These are phyloP conservation scores for Hylaeus volcanicus DNA, from an alignment of 1,140 invertebrate species.

Conservation along the genomic window DNA sequence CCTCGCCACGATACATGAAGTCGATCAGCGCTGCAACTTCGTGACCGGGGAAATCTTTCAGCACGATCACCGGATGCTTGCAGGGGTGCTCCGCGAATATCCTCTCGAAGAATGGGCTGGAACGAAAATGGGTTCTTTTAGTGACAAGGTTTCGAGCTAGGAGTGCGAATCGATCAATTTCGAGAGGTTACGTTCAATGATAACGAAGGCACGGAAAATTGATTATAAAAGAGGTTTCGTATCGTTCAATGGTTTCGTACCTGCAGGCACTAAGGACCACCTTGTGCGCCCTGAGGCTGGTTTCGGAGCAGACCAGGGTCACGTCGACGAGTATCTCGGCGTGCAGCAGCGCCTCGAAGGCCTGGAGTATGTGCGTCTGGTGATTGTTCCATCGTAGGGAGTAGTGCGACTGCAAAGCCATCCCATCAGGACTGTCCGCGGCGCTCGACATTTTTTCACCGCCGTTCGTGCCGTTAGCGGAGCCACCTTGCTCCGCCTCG, in stretches of 20 bases:
- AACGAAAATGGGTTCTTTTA: constrained; percentile 50
- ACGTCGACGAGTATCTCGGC: constrained; percentile 93
- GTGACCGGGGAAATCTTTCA: constrained; percentile 93
- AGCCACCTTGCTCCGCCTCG: constrained; percentile 71
- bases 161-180: too few species aligned
- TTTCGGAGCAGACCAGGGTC: constrained; percentile 92
- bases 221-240: too few species aligned
- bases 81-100: constrained; percentile 95
- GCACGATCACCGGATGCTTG: constrained; percentile 94
- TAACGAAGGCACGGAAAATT: too few species aligned
- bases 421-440: constrained; percentile 77
- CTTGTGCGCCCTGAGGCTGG: constrained; percentile 91
- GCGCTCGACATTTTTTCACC: constrained; percentile 76
- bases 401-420: constrained; percentile 88
- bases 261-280: constrained; percentile 93
- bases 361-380: constrained; percentile 90
- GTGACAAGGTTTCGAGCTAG: too few species aligned
- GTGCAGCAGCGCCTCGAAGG: constrained; percentile 91
- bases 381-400: constrained; percentile 96
- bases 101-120: constrained; percentile 92
- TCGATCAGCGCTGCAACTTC: constrained; percentile 93
- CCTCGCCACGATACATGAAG: constrained; percentile 96
- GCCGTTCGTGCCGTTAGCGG: constrained; percentile 62
- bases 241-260: constrained; percentile 65
- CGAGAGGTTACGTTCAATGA: too few species aligned